Evolutionary conservation across 2,113 vertebrate genomes (phyloP).

Genomic region (Menidia beryllina): DNA sequence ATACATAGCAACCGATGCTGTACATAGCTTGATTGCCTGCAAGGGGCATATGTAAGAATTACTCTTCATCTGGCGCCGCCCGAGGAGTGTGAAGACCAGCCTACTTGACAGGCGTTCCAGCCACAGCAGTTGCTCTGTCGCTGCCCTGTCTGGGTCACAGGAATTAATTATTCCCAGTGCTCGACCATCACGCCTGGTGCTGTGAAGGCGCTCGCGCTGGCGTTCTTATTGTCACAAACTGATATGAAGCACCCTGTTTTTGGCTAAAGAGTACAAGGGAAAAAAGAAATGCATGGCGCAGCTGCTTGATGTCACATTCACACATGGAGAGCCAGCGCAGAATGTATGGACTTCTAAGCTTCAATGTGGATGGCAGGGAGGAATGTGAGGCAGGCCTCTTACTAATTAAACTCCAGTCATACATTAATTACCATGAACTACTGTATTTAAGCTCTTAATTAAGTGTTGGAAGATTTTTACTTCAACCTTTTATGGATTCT

Average conservation of each 20-base stretch:
- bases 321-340: neutral
- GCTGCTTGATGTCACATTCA: neutral
- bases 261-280: constrained; percentile 28
- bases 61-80: constrained; percentile 31
- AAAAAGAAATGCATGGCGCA: neutral
- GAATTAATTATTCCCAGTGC: constrained; percentile 78
- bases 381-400: constrained; percentile 51
- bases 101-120: constrained; percentile 69
- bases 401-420: constrained; percentile 69
- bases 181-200: constrained; percentile 46
- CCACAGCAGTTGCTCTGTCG: constrained; percentile 60
- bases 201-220: constrained; percentile 14
- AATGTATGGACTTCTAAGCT: constrained; percentile 20
- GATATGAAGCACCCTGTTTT: constrained; percentile 18
- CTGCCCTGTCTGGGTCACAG: constrained; percentile 64
- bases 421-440: constrained; percentile 66
- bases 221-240: constrained; percentile 18
- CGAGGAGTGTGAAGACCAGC: constrained; percentile 55
- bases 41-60: neutral
- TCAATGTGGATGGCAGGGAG: constrained; percentile 50
- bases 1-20: constrained; percentile 11
- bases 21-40: neutral
- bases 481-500: constrained; percentile 49
- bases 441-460: constrained; percentile 57
- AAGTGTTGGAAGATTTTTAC: constrained; percentile 35